phyloP scores from a whole-genome alignment of 2,113 vertebrate species.

The Meriones unguiculatus region DNA sequence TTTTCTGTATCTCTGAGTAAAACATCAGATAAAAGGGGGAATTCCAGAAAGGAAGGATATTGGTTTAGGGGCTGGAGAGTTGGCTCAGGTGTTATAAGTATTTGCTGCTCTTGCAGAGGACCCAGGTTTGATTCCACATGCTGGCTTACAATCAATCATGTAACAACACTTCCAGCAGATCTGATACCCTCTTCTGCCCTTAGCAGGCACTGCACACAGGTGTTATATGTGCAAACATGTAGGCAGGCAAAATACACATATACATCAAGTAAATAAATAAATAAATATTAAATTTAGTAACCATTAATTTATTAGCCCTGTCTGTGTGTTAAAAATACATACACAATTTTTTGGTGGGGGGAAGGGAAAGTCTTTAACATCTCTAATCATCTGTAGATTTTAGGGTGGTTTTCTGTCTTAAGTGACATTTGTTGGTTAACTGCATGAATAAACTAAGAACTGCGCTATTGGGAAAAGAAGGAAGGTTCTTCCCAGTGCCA shows the following conservation, averaged over 20 bases:
- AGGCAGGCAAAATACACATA: neutral
- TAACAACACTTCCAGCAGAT: neutral
- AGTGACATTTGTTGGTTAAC: neutral
- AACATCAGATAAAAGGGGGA: neutral
- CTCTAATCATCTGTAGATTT: neutral
- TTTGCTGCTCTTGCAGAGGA: neutral
- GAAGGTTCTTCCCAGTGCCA: too few relatives aligned
- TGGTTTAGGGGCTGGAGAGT: neutral
- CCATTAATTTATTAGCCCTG: neutral
- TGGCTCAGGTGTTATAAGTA: neutral
- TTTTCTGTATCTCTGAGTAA: neutral
- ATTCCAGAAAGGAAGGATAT: neutral
- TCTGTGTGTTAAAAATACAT: neutral
- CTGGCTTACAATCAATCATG: neutral
- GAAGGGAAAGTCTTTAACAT: neutral
- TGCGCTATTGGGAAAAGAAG: too few relatives aligned
- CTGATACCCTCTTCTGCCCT: neutral
- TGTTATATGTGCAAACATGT: rapidly evolving
- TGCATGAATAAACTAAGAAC: neutral
- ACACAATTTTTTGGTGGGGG: neutral
- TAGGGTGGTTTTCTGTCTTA: neutral
- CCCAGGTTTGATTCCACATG: too few relatives aligned
- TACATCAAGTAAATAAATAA: neutral
- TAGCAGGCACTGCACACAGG: neutral
- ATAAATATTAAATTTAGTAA: neutral